These are phyloP conservation scores for Bradypodion ventrale DNA, from an alignment of 2,797 vertebrate genomes.

Conservation along the genomic window DNA sequence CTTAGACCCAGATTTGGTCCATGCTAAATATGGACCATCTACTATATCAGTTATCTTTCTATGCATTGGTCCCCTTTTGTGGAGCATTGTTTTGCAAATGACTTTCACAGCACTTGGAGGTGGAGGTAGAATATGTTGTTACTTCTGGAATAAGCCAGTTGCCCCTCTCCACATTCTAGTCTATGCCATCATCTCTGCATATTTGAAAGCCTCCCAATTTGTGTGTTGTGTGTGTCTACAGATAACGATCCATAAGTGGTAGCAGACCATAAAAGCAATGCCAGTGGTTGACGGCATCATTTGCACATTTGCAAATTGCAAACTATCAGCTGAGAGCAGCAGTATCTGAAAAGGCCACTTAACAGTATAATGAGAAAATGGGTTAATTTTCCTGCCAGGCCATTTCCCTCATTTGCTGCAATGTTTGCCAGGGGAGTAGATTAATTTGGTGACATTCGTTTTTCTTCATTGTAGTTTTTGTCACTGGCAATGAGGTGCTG, in stretches of 20 bases:
- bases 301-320: constrained; percentile 41
- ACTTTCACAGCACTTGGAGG: constrained; percentile 11
- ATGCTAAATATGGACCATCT: constrained; percentile 75
- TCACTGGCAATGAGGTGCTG: constrained; percentile 17
- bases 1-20: constrained; percentile 71
- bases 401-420: constrained; percentile 50
- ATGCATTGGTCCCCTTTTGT: constrained; percentile 45
- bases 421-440: constrained; percentile 25
- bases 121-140: constrained; percentile 19
- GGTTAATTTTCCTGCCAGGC: constrained; percentile 49
- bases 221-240: constrained; percentile 4
- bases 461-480: constrained; percentile 49
- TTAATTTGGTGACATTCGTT: constrained; percentile 50
- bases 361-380: constrained; percentile 42
- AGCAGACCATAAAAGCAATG: constrained; percentile 9
- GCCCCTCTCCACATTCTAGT: neutral
- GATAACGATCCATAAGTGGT: neutral
- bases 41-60: constrained; percentile 68
- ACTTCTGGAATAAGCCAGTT: constrained; percentile 49
- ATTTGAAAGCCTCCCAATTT: neutral
- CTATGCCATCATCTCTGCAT: too few species aligned
- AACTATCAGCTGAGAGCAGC: constrained; percentile 25
- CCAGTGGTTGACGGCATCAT: constrained; percentile 31
- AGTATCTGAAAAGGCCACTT: constrained; percentile 38
- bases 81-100: constrained; percentile 41